Percentiles rank a stretch among this genome's conserved stretches.
Evolutionary conservation across 2,888 invertebrate species (phyloP).

Genomic region (Caenorhabditis japonica): DNA sequence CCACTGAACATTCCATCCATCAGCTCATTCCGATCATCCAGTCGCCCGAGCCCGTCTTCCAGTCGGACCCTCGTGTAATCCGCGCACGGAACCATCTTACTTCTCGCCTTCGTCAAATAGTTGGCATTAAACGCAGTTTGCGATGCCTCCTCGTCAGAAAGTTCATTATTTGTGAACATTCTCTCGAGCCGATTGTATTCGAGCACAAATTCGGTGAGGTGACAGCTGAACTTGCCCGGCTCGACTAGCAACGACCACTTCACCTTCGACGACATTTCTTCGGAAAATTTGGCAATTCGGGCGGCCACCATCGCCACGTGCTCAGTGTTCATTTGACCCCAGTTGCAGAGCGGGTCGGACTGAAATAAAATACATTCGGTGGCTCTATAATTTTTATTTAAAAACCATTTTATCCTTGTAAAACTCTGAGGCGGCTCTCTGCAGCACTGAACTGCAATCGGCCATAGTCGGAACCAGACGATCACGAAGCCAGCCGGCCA

Average conservation of each 20-base stretch:
- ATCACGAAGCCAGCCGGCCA: slow-evolving; percentile 65
- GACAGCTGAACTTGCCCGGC: slow-evolving; percentile 71
- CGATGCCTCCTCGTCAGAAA: slow-evolving; percentile 62
- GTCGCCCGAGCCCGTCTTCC: slow-evolving; percentile 42
- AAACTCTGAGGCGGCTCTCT: slow-evolving; percentile 62
- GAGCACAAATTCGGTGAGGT: slow-evolving; percentile 67
- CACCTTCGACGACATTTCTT: slow-evolving; percentile 62
- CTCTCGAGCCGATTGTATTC: slow-evolving; percentile 70
- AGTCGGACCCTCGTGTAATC: slow-evolving; percentile 61
- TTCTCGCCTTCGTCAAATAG: slow-evolving; percentile 70
- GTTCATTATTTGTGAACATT: slow-evolving; percentile 67
- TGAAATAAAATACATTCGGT: slow-evolving; percentile 13
- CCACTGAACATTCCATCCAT: slow-evolving; percentile 36
- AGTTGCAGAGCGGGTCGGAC: slow-evolving; percentile 64
- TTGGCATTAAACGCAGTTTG: slow-evolving; percentile 71
- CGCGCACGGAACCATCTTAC: slow-evolving; percentile 57
- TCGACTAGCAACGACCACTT: slow-evolving; percentile 71
- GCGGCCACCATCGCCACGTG: slow-evolving; percentile 54
- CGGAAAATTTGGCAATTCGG: slow-evolving; percentile 57
- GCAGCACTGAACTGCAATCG: slow-evolving; percentile 63
- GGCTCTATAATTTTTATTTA: neutral
- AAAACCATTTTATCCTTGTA: slow-evolving; percentile 53
- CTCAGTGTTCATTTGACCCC: slow-evolving; percentile 60
- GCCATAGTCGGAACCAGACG: slow-evolving; percentile 63
- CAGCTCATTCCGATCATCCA: slow-evolving; percentile 46